A percentile compares a stretch with the other conserved stretches of the same genome.
phyloP scores from a whole-genome alignment of 2,797 vertebrate species.

The Paguma larvata region DNA sequence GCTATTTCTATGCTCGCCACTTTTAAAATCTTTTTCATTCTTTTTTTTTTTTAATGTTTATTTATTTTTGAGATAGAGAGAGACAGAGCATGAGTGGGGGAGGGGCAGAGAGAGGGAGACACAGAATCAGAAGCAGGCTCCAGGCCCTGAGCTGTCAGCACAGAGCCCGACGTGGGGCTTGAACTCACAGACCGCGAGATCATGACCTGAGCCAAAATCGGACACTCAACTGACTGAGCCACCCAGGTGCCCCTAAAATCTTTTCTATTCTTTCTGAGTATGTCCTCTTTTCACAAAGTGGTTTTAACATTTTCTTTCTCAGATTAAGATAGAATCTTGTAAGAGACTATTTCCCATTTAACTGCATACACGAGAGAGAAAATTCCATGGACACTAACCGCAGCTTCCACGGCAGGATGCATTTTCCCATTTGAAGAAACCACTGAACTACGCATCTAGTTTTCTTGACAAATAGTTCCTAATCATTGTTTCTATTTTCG shows the following conservation, averaged over 20 bases:
- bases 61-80: too few relatives aligned
- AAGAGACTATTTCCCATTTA: background rate
- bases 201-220: too few relatives aligned
- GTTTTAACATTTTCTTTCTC: background rate
- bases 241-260: background rate
- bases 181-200: too few relatives aligned
- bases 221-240: too few relatives aligned
- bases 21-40: background rate
- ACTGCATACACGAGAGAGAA: background rate
- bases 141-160: too few relatives aligned
- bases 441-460: background rate
- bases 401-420: background rate
- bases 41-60: background rate
- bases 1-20: background rate
- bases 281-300: background rate
- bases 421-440: background rate
- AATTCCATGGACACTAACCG: background rate
- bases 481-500: background rate
- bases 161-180: too few relatives aligned
- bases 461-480: background rate
- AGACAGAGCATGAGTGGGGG: too few relatives aligned
- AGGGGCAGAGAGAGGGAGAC: too few relatives aligned
- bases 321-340: background rate
- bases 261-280: background rate
- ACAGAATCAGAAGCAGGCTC: too few relatives aligned